Evolutionary conservation across 2,797 vertebrate genomes (phyloP).

Genomic region (Coregonus ussuriensis): DNA sequence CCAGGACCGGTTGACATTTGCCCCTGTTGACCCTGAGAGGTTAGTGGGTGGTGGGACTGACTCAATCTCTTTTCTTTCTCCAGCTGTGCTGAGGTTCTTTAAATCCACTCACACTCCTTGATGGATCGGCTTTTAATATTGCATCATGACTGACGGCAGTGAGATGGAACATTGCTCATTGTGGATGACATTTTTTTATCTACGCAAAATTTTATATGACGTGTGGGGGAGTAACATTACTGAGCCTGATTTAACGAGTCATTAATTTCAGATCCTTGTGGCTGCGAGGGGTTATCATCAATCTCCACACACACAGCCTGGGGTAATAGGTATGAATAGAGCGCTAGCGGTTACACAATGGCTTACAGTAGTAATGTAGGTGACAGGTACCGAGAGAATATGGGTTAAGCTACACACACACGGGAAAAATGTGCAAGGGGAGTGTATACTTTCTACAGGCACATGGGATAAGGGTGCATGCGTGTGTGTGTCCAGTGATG

Average conservation of each 20-base stretch:
- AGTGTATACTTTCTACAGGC: no score
- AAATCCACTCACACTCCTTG: conserved; percentile 40
- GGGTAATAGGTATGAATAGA: not conserved
- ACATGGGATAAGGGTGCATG: no score
- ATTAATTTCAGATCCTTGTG: not conserved
- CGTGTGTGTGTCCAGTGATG: no score
- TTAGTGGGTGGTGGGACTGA: no score
- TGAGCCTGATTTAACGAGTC: conserved; percentile 34
- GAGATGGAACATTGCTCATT: conserved; percentile 40
- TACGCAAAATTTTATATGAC: no score
- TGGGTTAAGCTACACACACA: not conserved
- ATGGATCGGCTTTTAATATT: conserved; percentile 60
- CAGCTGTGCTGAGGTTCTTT: no score
- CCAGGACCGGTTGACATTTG: no score
- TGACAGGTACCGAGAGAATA: no score
- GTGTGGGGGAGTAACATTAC: conserved; percentile 27
- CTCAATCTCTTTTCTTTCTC: no score
- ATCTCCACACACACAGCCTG: not conserved
- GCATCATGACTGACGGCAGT: conserved; percentile 57
- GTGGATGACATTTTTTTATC: not conserved
- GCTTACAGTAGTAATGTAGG: no score
- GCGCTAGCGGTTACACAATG: no score
- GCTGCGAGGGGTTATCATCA: not conserved
- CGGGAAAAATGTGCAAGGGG: not conserved
- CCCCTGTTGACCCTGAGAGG: no score